Percentiles rank a stretch among this genome's conserved stretches.
phyloP scores from a whole-genome alignment of 1,140 invertebrate genomes.

The Thaumetopoea pityocampa region DNA sequence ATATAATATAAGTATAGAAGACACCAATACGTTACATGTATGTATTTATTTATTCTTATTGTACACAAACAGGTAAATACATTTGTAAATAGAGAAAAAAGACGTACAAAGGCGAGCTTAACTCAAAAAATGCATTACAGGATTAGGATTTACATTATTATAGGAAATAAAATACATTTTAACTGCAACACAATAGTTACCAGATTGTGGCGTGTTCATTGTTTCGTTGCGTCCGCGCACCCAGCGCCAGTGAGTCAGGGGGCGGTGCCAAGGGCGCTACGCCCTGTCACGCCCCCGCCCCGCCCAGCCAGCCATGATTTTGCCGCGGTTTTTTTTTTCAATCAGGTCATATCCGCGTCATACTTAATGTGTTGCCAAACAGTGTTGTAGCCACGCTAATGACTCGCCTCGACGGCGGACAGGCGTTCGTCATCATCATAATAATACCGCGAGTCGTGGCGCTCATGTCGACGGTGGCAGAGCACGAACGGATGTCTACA shows the following conservation, averaged over 20 bases:
- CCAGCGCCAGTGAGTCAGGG: constrained; percentile 55
- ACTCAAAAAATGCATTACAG: no score
- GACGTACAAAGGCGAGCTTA: no score
- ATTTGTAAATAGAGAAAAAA: no score
- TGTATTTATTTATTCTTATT: no score
- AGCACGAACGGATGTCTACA: no score
- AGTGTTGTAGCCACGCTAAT: constrained; percentile 46
- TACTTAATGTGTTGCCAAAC: constrained; percentile 66
- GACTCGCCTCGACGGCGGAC: constrained; percentile 27
- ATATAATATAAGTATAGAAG: no score
- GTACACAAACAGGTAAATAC: no score
- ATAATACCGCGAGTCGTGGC: constrained; percentile 13
- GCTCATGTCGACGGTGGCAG: no score
- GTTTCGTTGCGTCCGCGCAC: constrained; percentile 26
- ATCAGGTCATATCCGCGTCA: constrained; percentile 51
- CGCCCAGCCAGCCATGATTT: constrained; percentile 65
- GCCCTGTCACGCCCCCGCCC: constrained; percentile 59
- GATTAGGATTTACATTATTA: no score
- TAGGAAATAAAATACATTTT: no score
- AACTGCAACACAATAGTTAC: background rate
- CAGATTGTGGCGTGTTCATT: constrained; percentile 11
- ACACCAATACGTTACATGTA: no score
- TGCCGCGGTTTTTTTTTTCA: constrained; percentile 67
- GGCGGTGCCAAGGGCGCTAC: constrained; percentile 69
- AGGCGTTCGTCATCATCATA: constrained; percentile 13